Conservation (phyloP, 2,797 vertebrate species). For the Sebastes trivittatus region DNA sequence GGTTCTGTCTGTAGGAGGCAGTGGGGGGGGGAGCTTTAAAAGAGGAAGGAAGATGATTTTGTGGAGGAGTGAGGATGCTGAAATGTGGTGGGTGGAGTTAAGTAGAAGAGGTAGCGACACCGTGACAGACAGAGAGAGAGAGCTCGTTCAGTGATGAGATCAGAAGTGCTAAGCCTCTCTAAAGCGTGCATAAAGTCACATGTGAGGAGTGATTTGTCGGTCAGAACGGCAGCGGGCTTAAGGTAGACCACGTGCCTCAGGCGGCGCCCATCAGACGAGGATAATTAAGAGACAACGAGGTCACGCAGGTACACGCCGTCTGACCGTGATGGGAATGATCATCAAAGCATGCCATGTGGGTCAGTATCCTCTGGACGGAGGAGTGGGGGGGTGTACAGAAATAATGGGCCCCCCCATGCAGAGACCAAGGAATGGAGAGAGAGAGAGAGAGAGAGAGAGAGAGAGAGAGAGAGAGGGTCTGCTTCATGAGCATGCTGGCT, state of each 20-base stretch:
- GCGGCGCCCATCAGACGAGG: conserved; percentile 57
- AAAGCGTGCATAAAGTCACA: conserved; percentile 53
- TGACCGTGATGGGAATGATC: conserved; percentile 62
- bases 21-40: not conserved
- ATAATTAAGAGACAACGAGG: conserved; percentile 73
- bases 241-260: conserved; percentile 43
- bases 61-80: not conserved
- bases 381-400: conserved; percentile 13
- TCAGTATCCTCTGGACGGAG: conserved; percentile 48
- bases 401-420: conserved; percentile 43
- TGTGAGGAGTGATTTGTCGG: conserved; percentile 61
- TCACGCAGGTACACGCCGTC: conserved; percentile 64
- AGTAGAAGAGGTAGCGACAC: not conserved
- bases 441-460: not conserved
- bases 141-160: conserved; percentile 54
- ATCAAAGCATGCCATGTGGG: conserved; percentile 67
- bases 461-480: conserved; percentile 12
- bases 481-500: conserved; percentile 54
- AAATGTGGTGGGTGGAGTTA: conserved; percentile 17
- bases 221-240: conserved; percentile 47
- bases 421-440: conserved; percentile 21
- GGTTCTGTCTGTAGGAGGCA: conserved; percentile 20
- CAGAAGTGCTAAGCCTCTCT: conserved; percentile 55
- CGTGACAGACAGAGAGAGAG: not conserved
- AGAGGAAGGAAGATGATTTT: not conserved